These are phyloP conservation scores for Chloroceryle amazona DNA, from an alignment of 2,797 vertebrate species.

Conservation along the genomic window DNA sequence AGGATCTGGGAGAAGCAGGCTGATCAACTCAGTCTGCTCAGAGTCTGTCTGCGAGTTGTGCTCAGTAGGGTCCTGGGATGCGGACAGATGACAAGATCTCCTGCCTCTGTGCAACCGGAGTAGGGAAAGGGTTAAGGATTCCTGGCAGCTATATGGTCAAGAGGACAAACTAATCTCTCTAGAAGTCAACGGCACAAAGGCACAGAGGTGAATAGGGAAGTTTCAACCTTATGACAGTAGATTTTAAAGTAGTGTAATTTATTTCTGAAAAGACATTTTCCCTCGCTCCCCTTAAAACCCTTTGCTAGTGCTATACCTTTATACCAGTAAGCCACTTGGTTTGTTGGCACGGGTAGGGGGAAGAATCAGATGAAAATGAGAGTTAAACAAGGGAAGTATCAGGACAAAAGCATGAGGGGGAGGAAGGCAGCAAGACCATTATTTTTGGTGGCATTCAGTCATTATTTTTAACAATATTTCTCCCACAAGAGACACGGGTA, in stretches of 20 bases:
- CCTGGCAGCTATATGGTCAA: neutral
- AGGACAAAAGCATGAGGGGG: slow-evolving; percentile 20
- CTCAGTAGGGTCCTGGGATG: neutral
- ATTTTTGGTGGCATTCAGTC: neutral
- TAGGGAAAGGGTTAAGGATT: neutral
- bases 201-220: neutral
- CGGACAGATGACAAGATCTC: neutral
- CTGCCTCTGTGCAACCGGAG: neutral
- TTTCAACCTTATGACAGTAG: neutral
- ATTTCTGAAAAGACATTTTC: neutral
- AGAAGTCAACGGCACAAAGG: neutral
- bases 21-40: neutral
- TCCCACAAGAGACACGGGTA: neutral
- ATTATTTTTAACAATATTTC: slow-evolving; percentile 13
- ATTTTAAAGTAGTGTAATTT: neutral
- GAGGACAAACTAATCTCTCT: neutral
- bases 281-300: neutral
- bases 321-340: neutral
- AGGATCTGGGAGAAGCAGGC: neutral
- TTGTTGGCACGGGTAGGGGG: neutral
- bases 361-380: neutral
- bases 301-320: neutral
- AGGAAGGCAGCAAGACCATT: slow-evolving; percentile 14
- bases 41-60: neutral
- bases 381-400: neutral